Base-by-base conservation (phyloP, 2,888 invertebrate species). In the Nemotelus pantherinus region DNA sequence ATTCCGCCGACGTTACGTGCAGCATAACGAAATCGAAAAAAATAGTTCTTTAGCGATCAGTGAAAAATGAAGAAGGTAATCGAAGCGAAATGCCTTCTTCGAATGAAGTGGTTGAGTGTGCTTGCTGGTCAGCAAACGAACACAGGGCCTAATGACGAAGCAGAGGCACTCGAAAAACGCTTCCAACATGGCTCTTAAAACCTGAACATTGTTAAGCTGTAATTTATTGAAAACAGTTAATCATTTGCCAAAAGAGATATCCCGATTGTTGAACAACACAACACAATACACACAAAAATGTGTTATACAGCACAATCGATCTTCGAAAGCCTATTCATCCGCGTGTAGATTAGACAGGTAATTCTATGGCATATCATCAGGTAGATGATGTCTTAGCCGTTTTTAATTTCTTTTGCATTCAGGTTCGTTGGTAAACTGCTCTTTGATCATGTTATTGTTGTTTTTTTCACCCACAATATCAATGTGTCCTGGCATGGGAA, bases 191-290 rank as follows among this genome's bases (percentile, higher is more conserved):
- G 70, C 70, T 50, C 55, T 70, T 47, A 41, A 43, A 70, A 55
- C 39, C 55, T 70, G 10, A 41, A 9, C 48, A 48, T 74, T 60
- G 63, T 74, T 39, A n/a, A 9, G 5, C 6, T 60, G 74, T 63
- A 60, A 74, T 74, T 74, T 60, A 74, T 74, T 63, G 74, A 60
- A 74, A 74, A 63, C 60, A 48, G 74, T 74, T 74, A 63, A 74
- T 74, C 60, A 74, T 74, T 60, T 48, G 74, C 63, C 63, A 63
- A 74, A 60, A 74, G 25, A 47, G 74, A 48, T 70, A 7, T 70
- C 9, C 43, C 70, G 43, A 43, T 55, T 70, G 25, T 68, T 10
- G 10, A 25, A 10, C 53, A 50, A 7, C 53, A 50, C 25, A 10
- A 57, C 57, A 25, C 25, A 25, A 25, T 25, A 25, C 25, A 25